Evolutionary conservation across 2,888 invertebrate genomes (phyloP), one percentile per base, ranked within the genome.

Genomic region (Sericinus montela): DNA sequence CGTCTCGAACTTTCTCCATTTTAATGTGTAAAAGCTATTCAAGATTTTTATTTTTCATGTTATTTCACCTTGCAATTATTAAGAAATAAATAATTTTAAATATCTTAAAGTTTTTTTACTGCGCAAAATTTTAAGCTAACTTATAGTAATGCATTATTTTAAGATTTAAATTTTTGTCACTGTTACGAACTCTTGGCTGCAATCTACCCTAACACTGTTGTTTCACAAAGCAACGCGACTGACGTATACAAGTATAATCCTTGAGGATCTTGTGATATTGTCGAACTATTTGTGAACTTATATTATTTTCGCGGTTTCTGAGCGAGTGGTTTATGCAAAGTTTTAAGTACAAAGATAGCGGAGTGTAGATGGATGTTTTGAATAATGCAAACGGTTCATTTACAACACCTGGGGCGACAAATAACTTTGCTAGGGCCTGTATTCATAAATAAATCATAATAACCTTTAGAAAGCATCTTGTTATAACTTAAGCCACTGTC

Each of bases 301-400:
- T 74, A 74, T 76, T 76, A 83, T 81, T 80, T 80, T 74, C 73
- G 59, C 64, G 59, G 66, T 64, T 63, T 62, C 62, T 70, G 70
- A 63, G 74, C 62, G 67, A 72, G 71, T 68, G 66, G 75, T 73
- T 80, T 75, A 74, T 72, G 63, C 65, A 63, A 83, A 84, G 81
- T 84, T 84, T 78, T 72, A 73, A 80, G 79, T 77, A 75, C 73
- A 75, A 77, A 79, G 74, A 80, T 80, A 81, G 82, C 75, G 48
- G 41, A 50, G 40, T 50, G 45, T 23, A 47, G 53, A 56, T 58
- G 56, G 60, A 58, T 63, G 73, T 70, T 75, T 72, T 82, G 82
- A 82, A 85, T 85, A 65, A 69, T 67, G 60, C 65, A 67, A 60
- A 58, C 59, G 55, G 57, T 62, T 63, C 58, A 61, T 57, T 56